Conservation (phyloP, 2,113 vertebrate species). For the Microtus pennsylvanicus region DNA sequence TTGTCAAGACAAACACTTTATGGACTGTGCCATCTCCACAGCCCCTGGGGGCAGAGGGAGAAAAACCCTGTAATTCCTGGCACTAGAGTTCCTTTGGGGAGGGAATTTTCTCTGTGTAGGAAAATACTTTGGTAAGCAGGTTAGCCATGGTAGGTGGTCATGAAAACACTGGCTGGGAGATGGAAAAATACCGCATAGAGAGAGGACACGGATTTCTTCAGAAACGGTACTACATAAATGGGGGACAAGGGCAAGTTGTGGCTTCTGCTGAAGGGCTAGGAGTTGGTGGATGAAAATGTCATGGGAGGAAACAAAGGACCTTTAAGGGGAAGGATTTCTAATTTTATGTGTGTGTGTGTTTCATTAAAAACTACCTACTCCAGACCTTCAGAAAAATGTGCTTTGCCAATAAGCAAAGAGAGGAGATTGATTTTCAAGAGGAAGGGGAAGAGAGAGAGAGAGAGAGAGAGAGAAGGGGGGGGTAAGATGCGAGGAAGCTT, state of each 20-base stretch:
- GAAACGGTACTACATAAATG: neutral
- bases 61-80: neutral
- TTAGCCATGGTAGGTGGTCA: neutral
- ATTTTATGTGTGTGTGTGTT: neutral
- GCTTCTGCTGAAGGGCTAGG: neutral
- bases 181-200: neutral
- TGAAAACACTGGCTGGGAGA: neutral
- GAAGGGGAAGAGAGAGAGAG: neutral
- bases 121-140: slow-evolving; percentile 42
- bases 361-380: slow-evolving; percentile 27
- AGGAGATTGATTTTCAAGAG: neutral
- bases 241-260: neutral
- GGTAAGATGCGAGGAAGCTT: neutral
- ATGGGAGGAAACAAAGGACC: neutral
- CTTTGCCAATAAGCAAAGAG: slow-evolving; percentile 14
- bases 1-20: neutral
- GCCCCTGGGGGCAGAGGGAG: neutral
- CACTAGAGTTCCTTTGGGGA: neutral
- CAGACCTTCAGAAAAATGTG: too few species aligned
- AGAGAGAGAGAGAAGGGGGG: neutral
- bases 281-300: neutral
- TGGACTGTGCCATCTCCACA: neutral
- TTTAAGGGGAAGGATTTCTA: slow-evolving; percentile 3
- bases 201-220: neutral
- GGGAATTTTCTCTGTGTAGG: neutral